Conservation (phyloP, 2,113 vertebrate species). For the Nesospiza acunhae region DNA sequence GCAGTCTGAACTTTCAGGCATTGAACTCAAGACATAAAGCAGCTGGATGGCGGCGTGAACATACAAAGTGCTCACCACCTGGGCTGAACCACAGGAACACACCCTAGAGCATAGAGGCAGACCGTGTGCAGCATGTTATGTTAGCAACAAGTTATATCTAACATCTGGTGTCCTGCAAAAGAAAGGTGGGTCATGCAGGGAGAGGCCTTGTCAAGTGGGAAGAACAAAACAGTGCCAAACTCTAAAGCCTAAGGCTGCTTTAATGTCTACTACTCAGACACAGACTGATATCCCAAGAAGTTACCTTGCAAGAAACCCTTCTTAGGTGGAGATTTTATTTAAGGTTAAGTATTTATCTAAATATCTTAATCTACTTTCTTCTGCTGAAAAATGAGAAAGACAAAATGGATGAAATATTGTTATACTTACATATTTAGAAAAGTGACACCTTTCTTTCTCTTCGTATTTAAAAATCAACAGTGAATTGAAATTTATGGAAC, state of each 20-base stretch:
- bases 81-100: neutral
- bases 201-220: neutral
- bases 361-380: neutral
- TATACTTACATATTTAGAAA: neutral
- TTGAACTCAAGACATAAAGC: neutral
- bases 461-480: neutral
- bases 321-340: neutral
- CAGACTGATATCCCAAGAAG: neutral
- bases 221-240: neutral
- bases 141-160: neutral
- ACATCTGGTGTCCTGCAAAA: neutral
- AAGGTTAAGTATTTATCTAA: neutral
- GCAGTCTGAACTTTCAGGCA: neutral
- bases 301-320: neutral
- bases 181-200: neutral
- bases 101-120: neutral
- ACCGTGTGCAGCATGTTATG: neutral
- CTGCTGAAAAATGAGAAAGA: neutral
- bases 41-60: accelerated
- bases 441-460: neutral
- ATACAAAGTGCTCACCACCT: neutral
- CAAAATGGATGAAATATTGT: neutral
- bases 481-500: neutral
- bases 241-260: neutral
- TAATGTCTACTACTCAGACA: neutral